Evolutionary conservation across 2,888 invertebrate genomes (phyloP), one percentile per base, ranked within the genome.

Genomic region (Hypercompe scribonia): DNA sequence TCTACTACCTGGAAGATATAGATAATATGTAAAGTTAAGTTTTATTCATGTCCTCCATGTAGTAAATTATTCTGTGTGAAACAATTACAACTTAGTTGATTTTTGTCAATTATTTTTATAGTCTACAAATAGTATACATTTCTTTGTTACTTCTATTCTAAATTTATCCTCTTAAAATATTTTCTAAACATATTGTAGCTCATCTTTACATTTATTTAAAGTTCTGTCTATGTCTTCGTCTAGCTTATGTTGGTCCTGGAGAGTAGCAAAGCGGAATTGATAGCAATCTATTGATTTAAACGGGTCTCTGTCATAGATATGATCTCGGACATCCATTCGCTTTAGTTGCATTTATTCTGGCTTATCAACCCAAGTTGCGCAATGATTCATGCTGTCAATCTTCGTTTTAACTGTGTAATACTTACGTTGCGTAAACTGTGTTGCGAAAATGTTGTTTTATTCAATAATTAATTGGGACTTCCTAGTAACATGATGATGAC

Each of bases 261-360:
- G 18, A 18, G 11, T 21, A 13, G 18, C n/a, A 24, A 65, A 18
- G 2, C 33, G 31, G 5, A 11, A 42, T 24, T 46, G 31, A 42
- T 31, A 31, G 1, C 33, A 66, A 68, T 54, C 34, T 34, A 54
- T 68, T 31, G 50, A 54, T 68, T 68, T n/a, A 54, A 67, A 50
- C 34, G 18, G 68, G 15, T 15, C 50, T 50, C 67, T 34, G n/a
- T 67, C 34, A 34, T 5, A 34, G 31, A 67, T 31, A 15, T 50
- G 34, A 50, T 67, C 33, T 46, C 46, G n/a, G 67, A 46, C 67
- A 67, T 68, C 34, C n/a, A 50, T 68, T 68, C 15, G 0, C 24
- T 68, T 68, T 31, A 50, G 50, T n/a, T 33, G 50, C 13, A 68
- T 68, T 68, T 54, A 50, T 68, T 68, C 33, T 54, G 15, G n/a